These are phyloP conservation scores for Laterallus jamaicensis DNA, from an alignment of 2,113 vertebrate genomes.

Conservation along the genomic window DNA sequence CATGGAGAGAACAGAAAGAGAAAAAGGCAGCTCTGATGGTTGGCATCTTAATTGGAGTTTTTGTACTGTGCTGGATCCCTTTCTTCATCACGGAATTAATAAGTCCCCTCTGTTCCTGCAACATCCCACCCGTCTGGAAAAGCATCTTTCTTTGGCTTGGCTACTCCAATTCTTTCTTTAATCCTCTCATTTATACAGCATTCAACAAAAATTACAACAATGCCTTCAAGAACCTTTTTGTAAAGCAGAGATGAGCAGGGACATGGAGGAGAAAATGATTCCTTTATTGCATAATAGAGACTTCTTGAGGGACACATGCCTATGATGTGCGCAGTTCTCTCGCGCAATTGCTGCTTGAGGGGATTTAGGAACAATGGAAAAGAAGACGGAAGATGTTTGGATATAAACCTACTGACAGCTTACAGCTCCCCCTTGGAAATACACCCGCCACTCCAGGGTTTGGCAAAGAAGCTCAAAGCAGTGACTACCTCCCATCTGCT, in stretches of 20 bases:
- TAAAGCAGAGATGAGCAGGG: constrained; percentile 62
- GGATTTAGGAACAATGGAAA: background rate
- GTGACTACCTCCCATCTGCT: background rate
- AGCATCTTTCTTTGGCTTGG: constrained; percentile 77
- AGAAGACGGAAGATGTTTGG: background rate
- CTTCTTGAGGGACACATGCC: background rate
- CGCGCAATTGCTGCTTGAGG: background rate
- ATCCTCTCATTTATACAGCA: constrained; percentile 76
- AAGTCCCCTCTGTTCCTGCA: constrained; percentile 74
- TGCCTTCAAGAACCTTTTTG: constrained; percentile 74
- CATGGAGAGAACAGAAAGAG: constrained; percentile 74
- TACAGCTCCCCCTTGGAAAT: background rate
- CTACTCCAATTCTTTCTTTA: constrained; percentile 80
- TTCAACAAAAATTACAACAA: constrained; percentile 80
- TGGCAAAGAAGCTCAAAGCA: background rate
- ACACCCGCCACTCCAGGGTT: background rate
- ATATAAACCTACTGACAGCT: background rate
- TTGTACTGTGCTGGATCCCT: constrained; percentile 75
- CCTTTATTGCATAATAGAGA: background rate
- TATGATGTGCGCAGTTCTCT: background rate
- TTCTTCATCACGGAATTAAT: constrained; percentile 75
- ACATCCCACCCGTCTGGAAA: constrained; percentile 72
- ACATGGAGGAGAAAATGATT: background rate
- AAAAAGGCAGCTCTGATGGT: constrained; percentile 73
- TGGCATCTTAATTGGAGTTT: constrained; percentile 75